Base-by-base conservation (phyloP, 1,140 invertebrate species). In the Drosophila suzukii region DNA sequence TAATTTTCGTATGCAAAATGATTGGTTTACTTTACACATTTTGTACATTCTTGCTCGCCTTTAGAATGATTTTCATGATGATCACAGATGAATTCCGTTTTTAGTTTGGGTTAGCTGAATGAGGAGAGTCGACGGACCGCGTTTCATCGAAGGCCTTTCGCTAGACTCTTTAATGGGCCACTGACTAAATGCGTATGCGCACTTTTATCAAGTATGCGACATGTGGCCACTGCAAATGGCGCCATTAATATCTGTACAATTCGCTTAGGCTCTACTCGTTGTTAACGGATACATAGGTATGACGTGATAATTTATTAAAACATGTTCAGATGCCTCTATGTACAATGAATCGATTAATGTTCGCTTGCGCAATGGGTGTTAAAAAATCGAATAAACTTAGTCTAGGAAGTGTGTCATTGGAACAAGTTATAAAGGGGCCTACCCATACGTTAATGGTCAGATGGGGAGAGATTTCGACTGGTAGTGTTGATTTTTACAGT, bases 121-220 rank as follows among this genome's bases (percentile, higher is more conserved):
- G 73, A 54, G 32, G 49, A 54, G 38, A 67, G 13, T 57, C 56
- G 36, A 51, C 15, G 32, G 55, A 17, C 30, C 15, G 43, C 41
- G 27, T 20, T 41, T 58, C 30, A 38, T 77, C 53, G 41, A 67
- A 61, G 68, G 68, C 32, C 32, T 73, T 62, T 53, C 39, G 11
- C 36, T 61, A 27, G 39, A 47, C 63, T 50, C 39, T 50, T 75
- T 73, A 75, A 81, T 72, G 61, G 53, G 53, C 57, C 51, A 70
- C 30, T 56, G 49, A 38, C 50, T 57, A 56, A 39, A 47, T 65
- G 41, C 30, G 46, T 76, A 56, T 73, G 50, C 65, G 81, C 53
- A 81, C 13, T 63, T 65, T 75, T 82, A 85, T 88, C 73, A 78
- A 82, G 82, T 85, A 85, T 88, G 72, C 82, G 83, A 75, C 78